Conservation (phyloP, 2,797 vertebrate species). For the Ataeniobius toweri region DNA sequence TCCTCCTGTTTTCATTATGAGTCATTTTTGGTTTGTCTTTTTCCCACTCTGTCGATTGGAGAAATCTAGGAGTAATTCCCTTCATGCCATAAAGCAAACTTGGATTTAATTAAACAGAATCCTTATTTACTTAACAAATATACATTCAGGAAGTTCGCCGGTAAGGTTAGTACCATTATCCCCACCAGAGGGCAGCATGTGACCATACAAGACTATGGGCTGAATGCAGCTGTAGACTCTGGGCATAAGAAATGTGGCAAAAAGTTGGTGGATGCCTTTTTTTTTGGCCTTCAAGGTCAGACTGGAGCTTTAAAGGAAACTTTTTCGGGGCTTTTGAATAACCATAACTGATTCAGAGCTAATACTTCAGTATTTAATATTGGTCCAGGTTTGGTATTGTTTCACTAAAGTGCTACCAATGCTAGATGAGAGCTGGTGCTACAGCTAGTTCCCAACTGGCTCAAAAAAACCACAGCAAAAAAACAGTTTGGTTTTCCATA, state of each 20-base stretch:
- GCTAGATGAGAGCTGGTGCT: background rate
- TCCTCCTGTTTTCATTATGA: background rate
- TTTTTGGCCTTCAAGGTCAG: background rate
- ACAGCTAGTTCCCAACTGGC: background rate
- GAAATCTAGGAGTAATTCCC: background rate
- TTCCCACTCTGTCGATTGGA: background rate
- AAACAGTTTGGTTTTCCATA: background rate
- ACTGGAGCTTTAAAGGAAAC: background rate
- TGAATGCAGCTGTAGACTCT: background rate
- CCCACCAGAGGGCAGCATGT: slow-evolving; percentile 58
- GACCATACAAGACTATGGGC: background rate
- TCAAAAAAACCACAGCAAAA: background rate
- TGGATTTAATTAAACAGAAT: slow-evolving; percentile 1
- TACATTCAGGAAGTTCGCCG: background rate
- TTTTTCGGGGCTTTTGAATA: background rate
- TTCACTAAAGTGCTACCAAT: background rate
- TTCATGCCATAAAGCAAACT: background rate
- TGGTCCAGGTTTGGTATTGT: background rate
- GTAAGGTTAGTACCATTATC: background rate
- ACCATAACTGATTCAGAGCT: background rate
- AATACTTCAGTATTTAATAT: background rate
- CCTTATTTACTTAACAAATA: background rate
- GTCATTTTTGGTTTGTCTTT: background rate
- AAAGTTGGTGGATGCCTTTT: background rate
- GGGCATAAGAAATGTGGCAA: background rate